These are phyloP conservation scores for Oophaga sylvatica DNA, from an alignment of 2,797 vertebrate species.

Conservation along the genomic window DNA sequence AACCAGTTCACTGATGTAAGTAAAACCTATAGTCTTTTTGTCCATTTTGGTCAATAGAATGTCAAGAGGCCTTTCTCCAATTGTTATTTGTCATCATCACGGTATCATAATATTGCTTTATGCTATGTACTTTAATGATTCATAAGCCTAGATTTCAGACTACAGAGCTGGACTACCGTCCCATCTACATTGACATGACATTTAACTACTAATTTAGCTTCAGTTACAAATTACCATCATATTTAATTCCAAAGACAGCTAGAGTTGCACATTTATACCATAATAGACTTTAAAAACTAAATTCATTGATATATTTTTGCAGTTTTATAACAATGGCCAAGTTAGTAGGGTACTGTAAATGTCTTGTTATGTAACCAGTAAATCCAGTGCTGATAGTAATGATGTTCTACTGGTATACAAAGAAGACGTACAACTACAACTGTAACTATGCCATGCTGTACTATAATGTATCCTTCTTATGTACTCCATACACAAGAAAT, in stretches of 20 bases:
- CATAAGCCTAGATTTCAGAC: neutral
- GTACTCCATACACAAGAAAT: neutral
- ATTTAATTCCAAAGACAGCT: conserved; percentile 37
- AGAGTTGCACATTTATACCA: conserved; percentile 32
- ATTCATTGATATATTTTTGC: neutral
- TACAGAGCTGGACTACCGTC: neutral
- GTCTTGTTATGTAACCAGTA: conserved; percentile 67
- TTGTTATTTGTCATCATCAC: neutral
- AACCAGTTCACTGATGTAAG: neutral
- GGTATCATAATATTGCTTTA: neutral
- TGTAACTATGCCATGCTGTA: conserved; percentile 33
- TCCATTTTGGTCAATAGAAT: neutral
- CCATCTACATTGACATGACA: neutral
- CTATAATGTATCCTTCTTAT: neutral
- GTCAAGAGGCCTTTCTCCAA: neutral
- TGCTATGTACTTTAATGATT: neutral
- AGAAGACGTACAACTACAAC: conserved; percentile 68
- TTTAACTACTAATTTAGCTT: neutral
- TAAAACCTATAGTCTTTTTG: neutral
- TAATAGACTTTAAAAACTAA: conserved; percentile 2
- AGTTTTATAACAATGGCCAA: conserved; percentile 17
- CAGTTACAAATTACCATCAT: neutral
- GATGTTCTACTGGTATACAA: conserved; percentile 75
- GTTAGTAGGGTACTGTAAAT: conserved; percentile 58
- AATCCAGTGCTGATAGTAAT: conserved; percentile 79